Conservation (phyloP, 2,888 invertebrate genomes). For the Coecobrya sp. region DNA sequence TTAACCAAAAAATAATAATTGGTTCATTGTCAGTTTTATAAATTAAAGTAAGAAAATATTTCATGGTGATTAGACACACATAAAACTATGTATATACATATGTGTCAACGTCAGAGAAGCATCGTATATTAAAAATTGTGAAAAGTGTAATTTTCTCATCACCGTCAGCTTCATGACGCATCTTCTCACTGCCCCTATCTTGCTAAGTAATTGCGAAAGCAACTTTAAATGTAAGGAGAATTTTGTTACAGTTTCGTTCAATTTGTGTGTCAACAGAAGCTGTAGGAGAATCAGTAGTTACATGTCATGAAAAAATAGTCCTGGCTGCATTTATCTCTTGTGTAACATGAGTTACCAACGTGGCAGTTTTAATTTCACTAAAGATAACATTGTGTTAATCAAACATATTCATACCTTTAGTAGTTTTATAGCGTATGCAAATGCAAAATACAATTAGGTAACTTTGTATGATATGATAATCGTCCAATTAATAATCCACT, state of each 20-base stretch:
- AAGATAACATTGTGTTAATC: too few relatives aligned
- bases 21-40: not conserved
- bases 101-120: not conserved
- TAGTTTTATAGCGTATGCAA: not conserved
- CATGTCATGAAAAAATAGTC: too few relatives aligned
- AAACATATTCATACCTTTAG: not conserved
- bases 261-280: not conserved
- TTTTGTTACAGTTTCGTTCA: not conserved
- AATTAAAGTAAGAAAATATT: not conserved
- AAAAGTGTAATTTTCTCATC: constrained; percentile 58
- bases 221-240: not conserved
- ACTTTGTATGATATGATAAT: constrained; percentile 2
- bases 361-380: not conserved
- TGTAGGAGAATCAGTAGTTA: not conserved
- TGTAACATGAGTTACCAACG: not conserved
- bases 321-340: not conserved
- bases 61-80: too few relatives aligned
- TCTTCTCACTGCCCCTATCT: not conserved
- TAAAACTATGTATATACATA: not conserved
- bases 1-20: not conserved
- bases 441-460: constrained; percentile 22
- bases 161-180: not conserved
- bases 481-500: constrained; percentile 29
- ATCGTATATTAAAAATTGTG: not conserved
- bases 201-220: not conserved